Evolutionary conservation across 2,113 vertebrate species (phyloP).

Genomic region (Dicerorhinus sumatrensis): DNA sequence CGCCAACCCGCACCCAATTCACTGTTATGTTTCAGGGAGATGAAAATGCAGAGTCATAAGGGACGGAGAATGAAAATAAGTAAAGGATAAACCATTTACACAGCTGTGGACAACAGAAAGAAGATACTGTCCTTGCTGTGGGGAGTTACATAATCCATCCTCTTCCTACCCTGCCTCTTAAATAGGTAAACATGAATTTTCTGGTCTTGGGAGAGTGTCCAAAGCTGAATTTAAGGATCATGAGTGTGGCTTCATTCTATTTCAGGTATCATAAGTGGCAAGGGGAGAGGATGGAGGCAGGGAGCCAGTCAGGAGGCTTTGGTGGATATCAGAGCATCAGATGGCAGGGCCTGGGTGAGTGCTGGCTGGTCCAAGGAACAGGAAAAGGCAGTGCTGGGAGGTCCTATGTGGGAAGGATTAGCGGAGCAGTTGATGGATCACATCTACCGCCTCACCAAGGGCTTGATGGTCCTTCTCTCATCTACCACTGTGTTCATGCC

Average conservation of each 20-base stretch:
- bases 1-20: neutral
- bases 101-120: neutral
- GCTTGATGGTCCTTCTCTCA: accelerated
- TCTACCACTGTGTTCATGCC: neutral
- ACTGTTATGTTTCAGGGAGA: neutral
- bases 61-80: neutral
- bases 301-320: neutral
- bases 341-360: neutral
- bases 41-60: neutral
- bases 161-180: neutral
- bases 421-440: neutral
- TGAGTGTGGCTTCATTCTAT: neutral
- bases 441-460: neutral
- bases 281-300: neutral
- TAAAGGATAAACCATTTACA: neutral
- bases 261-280: neutral
- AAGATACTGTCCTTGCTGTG: neutral
- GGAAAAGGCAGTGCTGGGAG: neutral
- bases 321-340: neutral
- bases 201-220: neutral
- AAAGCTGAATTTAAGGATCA: neutral
- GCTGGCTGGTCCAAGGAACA: too few relatives aligned
- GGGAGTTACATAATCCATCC: neutral
- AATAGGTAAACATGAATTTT: neutral
- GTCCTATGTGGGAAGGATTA: neutral